Evolutionary conservation across 2,113 vertebrate species (phyloP).

Genomic region (Coregonus clupeaformis): DNA sequence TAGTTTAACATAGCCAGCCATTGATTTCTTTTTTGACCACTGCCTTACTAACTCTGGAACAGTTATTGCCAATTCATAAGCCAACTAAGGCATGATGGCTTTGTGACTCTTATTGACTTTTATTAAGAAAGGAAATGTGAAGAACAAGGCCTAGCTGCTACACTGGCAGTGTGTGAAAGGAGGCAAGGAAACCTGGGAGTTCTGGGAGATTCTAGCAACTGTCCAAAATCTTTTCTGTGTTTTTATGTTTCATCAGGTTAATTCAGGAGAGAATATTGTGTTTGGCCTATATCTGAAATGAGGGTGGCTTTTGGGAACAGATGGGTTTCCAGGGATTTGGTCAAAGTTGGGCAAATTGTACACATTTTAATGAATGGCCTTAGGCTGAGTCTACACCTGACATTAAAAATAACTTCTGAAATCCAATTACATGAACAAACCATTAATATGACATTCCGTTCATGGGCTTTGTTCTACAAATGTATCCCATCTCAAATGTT

Average conservation of each 20-base stretch:
- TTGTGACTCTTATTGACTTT: conserved; percentile 13
- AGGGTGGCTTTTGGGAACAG: conserved; percentile 36
- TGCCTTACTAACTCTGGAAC: neutral
- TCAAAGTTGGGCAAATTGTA: conserved; percentile 15
- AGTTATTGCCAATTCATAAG: neutral
- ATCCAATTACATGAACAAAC: too few species aligned
- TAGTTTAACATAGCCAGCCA: neutral
- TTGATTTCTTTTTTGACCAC: neutral
- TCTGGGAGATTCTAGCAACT: neutral
- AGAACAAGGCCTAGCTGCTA: too few species aligned
- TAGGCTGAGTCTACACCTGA: conserved; percentile 2
- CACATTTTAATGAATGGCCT: conserved; percentile 20
- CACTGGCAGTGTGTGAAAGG: too few species aligned
- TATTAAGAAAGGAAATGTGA: neutral
- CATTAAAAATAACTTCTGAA: neutral
- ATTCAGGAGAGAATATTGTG: conserved; percentile 12
- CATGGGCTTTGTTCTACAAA: too few species aligned
- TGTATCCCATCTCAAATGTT: too few species aligned
- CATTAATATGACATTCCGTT: too few species aligned
- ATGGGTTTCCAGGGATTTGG: conserved; percentile 25
- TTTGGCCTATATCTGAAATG: conserved; percentile 18
- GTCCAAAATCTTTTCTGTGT: neutral
- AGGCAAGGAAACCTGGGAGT: too few species aligned
- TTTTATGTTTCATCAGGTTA: conserved; percentile 48
- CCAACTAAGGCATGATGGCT: neutral